These are phyloP conservation scores for Ambastaia sidthimunki DNA, from an alignment of 2,797 vertebrate genomes.

Conservation along the genomic window DNA sequence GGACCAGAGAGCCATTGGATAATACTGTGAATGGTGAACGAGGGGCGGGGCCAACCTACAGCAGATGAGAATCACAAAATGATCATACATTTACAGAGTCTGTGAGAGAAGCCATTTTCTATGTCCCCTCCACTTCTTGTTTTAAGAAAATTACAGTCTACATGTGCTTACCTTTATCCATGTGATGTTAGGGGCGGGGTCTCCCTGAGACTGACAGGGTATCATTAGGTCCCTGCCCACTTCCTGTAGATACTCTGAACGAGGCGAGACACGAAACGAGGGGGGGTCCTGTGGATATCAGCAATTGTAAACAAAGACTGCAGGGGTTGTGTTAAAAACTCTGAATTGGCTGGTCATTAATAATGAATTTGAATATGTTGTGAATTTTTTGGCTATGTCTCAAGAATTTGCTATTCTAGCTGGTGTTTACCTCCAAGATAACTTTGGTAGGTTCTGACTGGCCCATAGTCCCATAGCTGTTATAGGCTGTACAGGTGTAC, in stretches of 20 bases:
- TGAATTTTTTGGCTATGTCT: neutral
- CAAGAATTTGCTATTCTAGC: neutral
- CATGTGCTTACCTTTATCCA: slow-evolving; percentile 86
- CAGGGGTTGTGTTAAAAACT: neutral
- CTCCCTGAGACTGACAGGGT: slow-evolving; percentile 84
- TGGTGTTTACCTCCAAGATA: slow-evolving; percentile 84
- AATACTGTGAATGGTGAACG: slow-evolving; percentile 76
- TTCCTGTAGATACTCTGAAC: slow-evolving; percentile 91
- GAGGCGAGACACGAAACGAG: slow-evolving; percentile 79
- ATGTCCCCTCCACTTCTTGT: neutral
- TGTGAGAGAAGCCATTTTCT: neutral
- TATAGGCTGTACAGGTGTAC: slow-evolving; percentile 93
- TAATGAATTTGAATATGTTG: neutral
- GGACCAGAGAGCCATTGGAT: slow-evolving; percentile 85
- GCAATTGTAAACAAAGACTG: neutral
- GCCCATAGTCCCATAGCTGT: slow-evolving; percentile 92
- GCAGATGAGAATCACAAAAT: neutral
- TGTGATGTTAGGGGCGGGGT: slow-evolving; percentile 85
- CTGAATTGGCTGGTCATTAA: neutral
- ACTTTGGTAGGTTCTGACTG: slow-evolving; percentile 86
- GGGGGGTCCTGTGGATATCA: slow-evolving; percentile 85
- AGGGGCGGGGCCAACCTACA: slow-evolving; percentile 81
- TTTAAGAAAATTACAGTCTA: neutral
- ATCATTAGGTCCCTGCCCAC: slow-evolving; percentile 90
- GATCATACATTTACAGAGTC: too few species aligned